Percentiles rank a stretch among this genome's conserved stretches.
phyloP scores from a whole-genome alignment of 2,888 invertebrate genomes.

The Cremastinae sp. region DNA sequence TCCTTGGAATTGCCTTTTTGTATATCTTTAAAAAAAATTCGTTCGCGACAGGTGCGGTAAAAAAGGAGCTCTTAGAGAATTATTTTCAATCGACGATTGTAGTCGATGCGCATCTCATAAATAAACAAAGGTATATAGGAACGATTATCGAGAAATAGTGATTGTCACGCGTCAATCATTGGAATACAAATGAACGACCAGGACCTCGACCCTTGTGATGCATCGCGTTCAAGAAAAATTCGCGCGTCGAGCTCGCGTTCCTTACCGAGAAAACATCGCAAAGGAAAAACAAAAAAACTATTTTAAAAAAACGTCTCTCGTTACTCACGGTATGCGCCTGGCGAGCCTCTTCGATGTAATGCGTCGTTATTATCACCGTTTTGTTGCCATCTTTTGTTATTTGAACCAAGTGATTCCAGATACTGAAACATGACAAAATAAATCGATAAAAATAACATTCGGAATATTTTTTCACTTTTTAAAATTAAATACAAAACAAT shows the following conservation, averaged over 20 bases:
- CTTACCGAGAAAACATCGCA: slow-evolving; percentile 2
- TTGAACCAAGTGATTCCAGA: slow-evolving; percentile 96
- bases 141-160: slow-evolving; percentile 44
- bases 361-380: slow-evolving; percentile 95
- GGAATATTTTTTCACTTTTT: background rate
- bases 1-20: too few species aligned
- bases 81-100: slow-evolving; percentile 47
- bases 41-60: slow-evolving; percentile 4
- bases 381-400: slow-evolving; percentile 94
- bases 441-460: background rate
- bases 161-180: slow-evolving; percentile 38
- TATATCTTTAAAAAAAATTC: too few species aligned
- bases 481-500: too few species aligned
- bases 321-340: slow-evolving; percentile 90
- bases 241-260: background rate
- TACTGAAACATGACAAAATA: slow-evolving; percentile 81
- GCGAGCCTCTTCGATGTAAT: slow-evolving; percentile 97
- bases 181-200: slow-evolving; percentile 42
- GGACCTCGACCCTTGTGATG: slow-evolving; percentile 39
- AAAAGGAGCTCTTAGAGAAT: slow-evolving; percentile 16
- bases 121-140: slow-evolving; percentile 37
- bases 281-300: slow-evolving; percentile 11
- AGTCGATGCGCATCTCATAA: slow-evolving; percentile 47
- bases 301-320: background rate
- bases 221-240: slow-evolving; percentile 12